A percentile compares a stretch with the other conserved stretches of the same genome.
Conservation (phyloP, 2,888 invertebrate species). For the Lacanobia oleracea region DNA sequence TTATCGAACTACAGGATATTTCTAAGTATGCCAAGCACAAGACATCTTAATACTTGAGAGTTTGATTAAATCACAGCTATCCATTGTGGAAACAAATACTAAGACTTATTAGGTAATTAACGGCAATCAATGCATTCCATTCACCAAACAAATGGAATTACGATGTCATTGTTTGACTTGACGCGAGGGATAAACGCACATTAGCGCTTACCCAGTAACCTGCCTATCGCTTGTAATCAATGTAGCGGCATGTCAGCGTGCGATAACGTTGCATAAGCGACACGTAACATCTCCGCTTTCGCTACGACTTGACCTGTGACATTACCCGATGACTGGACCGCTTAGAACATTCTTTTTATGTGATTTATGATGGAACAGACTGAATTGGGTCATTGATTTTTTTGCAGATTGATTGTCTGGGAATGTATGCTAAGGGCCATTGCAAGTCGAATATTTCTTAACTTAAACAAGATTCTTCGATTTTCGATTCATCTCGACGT, state of each 20-base stretch:
- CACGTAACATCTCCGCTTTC: constrained; percentile 73
- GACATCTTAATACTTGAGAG: constrained; percentile 33
- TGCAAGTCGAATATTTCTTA: constrained; percentile 9
- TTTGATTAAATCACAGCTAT: constrained; percentile 23
- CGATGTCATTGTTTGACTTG: constrained; percentile 60
- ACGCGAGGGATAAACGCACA: constrained; percentile 25
- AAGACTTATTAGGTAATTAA: constrained; percentile 35
- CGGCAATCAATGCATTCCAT: constrained; percentile 47
- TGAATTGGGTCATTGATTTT: constrained; percentile 47
- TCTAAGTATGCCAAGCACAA: constrained; percentile 19
- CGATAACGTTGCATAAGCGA: constrained; percentile 63
- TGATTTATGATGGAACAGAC: constrained; percentile 64
- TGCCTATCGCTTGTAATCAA: constrained; percentile 67
- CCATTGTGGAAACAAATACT: constrained; percentile 28
- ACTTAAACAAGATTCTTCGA: background rate
- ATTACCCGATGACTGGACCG: constrained; percentile 62
- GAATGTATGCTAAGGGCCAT: constrained; percentile 1
- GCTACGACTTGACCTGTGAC: constrained; percentile 67
- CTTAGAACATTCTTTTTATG: constrained; percentile 61
- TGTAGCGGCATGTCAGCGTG: constrained; percentile 60
- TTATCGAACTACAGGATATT: background rate
- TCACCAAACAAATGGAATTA: constrained; percentile 55
- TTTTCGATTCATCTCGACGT: constrained; percentile 5
- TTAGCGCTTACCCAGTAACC: constrained; percentile 74
- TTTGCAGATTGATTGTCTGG: constrained; percentile 11